Evolutionary conservation across 1,140 invertebrate genomes (phyloP), one percentile per base, ranked within the genome.

Genomic region (Papilio glaucus): DNA sequence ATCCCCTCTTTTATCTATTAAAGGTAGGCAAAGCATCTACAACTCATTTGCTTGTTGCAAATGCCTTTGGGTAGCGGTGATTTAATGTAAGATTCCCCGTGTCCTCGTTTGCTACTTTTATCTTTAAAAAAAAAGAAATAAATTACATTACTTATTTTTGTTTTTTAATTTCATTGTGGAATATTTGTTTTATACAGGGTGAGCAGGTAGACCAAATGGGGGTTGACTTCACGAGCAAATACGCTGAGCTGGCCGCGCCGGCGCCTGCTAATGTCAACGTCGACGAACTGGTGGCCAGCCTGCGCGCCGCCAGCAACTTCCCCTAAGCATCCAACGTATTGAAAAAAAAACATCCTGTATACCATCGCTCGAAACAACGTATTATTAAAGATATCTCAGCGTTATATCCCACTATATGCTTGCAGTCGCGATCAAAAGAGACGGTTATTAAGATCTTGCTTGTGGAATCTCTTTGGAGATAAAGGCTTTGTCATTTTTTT

Each of bases 241-340:
- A 91, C 24, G 89, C 87, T 0, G 84, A 89, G 60, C 67, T 91
- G 9, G 87, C 89, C 0, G 79, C 86, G 0, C 85, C 86, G 0
- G 74, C 86, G 0, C 89, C 89, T 0, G 42, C 76, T 0, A 39
- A 85, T 57, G 72, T 91, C 0, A 81, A 91, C 68, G 42, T 87
- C 0, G 81, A 82, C 10, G 83, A 89, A 13, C 68, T 91, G 3
- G 74, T 91, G 0, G 73, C 77, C 0, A 77, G 65, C 18, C 77
- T 90, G 5, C 72, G 83, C 24, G 71, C 82, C 1, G 86, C 86
- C n/a, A 82, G 80, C 73, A 72, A 79, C 61, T 78, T 74, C 26
- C 75, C 72, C 8, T 73, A 77, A 67, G 41, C 10, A n/a, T n/a
- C n/a, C 37, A 39, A 42, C 18, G 21, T 13, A 49, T 4, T 18